phyloP scores from a whole-genome alignment of 2,113 vertebrate genomes.

The Sterrhoptilus dennistouni region DNA sequence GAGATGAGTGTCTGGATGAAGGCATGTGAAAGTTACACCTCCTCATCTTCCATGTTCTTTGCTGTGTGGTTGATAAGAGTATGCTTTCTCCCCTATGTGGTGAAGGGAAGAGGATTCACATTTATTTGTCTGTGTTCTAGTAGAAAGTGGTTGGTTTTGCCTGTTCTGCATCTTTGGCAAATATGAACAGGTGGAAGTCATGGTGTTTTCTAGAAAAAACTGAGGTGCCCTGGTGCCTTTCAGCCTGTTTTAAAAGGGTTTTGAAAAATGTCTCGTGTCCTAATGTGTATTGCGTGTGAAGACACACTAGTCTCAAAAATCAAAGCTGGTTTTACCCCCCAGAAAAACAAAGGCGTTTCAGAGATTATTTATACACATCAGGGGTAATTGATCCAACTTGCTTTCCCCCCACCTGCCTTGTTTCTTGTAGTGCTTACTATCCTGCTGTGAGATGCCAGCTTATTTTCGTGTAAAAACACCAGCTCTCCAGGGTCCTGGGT shows the following conservation, averaged over 20 bases:
- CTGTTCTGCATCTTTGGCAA: neutral
- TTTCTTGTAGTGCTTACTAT: neutral
- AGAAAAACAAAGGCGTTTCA: neutral
- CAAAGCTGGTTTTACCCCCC: neutral
- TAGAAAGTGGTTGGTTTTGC: neutral
- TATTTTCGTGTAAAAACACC: neutral
- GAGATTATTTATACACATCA: neutral
- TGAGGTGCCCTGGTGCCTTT: neutral
- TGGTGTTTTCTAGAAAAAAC: neutral
- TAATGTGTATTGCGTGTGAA: neutral
- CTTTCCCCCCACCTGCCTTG: rapidly evolving
- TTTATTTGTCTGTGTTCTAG: neutral
- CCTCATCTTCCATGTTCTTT: neutral
- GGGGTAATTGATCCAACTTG: neutral
- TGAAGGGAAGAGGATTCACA: neutral
- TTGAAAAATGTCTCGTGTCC: neutral
- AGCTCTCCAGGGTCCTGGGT: neutral
- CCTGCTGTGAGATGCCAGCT: neutral
- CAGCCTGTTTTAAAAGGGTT: neutral
- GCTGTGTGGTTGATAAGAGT: neutral
- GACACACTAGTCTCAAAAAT: neutral
- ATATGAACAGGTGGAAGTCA: neutral
- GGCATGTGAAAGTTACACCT: neutral
- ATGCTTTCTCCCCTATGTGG: rapidly evolving
- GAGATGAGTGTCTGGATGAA: neutral